phyloP scores from a whole-genome alignment of 2,888 invertebrate genomes.

The Pollenia griseotomentosa region DNA sequence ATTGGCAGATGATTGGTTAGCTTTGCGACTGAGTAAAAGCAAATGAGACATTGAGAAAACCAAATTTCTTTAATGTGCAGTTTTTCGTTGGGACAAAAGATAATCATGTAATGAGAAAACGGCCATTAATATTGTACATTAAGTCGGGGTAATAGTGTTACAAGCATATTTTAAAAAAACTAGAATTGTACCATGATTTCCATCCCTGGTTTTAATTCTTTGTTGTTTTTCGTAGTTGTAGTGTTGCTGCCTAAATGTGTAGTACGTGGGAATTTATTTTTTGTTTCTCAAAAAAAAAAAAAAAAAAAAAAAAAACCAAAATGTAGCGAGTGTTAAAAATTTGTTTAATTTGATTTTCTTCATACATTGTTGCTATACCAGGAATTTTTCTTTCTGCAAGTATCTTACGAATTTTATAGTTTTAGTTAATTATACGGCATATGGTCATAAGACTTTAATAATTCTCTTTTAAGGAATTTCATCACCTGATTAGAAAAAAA shows the following conservation, averaged over 20 bases:
- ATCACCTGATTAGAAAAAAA: slow-evolving; percentile 12
- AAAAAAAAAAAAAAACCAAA: slow-evolving; percentile 2
- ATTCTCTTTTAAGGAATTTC: neutral
- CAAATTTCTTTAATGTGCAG: too few species aligned
- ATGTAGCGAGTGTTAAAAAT: slow-evolving; percentile 53
- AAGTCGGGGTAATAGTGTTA: too few species aligned
- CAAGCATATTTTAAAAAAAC: too few species aligned
- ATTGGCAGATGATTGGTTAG: too few species aligned
- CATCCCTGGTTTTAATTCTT: neutral
- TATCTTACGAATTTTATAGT: neutral
- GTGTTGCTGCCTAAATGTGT: slow-evolving; percentile 24
- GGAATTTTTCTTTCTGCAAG: slow-evolving; percentile 26
- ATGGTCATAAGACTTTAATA: neutral
- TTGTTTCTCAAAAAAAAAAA: slow-evolving; percentile 30
- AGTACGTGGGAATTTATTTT: slow-evolving; percentile 72
- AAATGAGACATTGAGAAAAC: too few species aligned
- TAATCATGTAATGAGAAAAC: too few species aligned
- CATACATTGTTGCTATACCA: slow-evolving; percentile 30
- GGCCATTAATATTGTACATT: too few species aligned
- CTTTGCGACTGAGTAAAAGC: too few species aligned
- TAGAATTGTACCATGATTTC: too few species aligned
- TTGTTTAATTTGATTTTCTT: slow-evolving; percentile 41
- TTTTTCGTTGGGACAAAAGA: too few species aligned
- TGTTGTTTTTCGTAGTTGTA: slow-evolving; percentile 24
- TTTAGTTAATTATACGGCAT: neutral